phyloP scores from a whole-genome alignment of 1,140 invertebrate genomes.

The Drosophila kohkoa region DNA sequence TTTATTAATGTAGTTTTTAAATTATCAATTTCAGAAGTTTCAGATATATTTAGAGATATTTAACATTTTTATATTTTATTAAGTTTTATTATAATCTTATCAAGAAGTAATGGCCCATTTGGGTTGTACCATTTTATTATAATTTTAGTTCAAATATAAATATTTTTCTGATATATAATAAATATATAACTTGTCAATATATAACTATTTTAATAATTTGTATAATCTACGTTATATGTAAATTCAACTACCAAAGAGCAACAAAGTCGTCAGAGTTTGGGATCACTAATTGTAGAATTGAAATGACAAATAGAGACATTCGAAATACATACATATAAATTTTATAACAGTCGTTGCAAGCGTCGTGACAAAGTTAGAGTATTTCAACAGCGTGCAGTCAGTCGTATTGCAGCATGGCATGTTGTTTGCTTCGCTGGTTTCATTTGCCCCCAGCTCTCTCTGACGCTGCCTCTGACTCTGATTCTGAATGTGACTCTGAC shows the following conservation, averaged over 20 bases:
- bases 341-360: neutral
- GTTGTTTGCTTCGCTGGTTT: constrained; percentile 83
- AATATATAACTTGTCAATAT: no score
- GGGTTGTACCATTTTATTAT: no score
- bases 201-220: no score
- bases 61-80: no score
- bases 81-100: no score
- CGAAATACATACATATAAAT: neutral
- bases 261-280: neutral
- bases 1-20: no score
- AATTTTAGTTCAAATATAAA: no score
- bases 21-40: no score
- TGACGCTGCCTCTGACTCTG: constrained; percentile 9
- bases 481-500: constrained; percentile 14
- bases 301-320: neutral
- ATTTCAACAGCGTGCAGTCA: constrained; percentile 72
- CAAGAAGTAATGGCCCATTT: no score
- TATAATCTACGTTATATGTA: no score
- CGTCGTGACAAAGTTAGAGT: constrained; percentile 40
- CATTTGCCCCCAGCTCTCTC: constrained; percentile 58
- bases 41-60: no score
- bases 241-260: neutral
- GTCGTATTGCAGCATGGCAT: constrained; percentile 77
- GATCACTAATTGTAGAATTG: neutral
- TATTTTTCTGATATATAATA: no score